These are phyloP conservation scores for Aphelinus certus DNA, from an alignment of 1,140 invertebrate genomes.

Conservation along the genomic window DNA sequence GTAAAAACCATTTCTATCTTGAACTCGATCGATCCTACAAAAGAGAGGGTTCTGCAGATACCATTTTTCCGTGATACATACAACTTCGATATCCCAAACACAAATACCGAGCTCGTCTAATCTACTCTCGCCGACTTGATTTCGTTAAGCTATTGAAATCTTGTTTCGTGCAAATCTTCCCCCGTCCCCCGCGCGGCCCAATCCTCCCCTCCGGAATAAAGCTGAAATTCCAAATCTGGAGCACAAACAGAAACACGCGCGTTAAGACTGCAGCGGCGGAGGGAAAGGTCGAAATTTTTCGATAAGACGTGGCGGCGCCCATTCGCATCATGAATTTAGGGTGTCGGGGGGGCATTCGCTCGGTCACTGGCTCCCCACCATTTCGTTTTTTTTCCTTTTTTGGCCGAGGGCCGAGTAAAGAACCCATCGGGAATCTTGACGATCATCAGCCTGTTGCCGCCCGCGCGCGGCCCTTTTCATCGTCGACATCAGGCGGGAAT, in stretches of 20 bases:
- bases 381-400: constrained; percentile 1
- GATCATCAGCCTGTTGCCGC: constrained; percentile 65
- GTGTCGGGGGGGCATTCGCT: neutral
- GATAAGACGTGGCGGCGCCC: neutral
- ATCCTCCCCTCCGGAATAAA: too few relatives aligned
- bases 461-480: constrained; percentile 39
- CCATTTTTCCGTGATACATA: too few relatives aligned
- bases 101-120: too few relatives aligned
- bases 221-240: constrained; percentile 4
- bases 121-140: too few relatives aligned
- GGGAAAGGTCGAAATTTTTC: neutral
- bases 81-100: too few relatives aligned
- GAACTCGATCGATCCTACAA: too few relatives aligned
- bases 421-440: constrained; percentile 49
- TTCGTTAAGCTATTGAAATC: too few relatives aligned
- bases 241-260: neutral
- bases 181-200: too few relatives aligned
- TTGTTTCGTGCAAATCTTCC: too few relatives aligned
- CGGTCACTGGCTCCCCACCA: neutral
- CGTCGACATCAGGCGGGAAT: constrained; percentile 41
- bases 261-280: too few relatives aligned
- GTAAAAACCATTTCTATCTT: too few relatives aligned
- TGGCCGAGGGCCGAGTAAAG: constrained; percentile 22
- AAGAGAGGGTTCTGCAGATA: too few relatives aligned
- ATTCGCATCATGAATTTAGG: constrained; percentile 19